phyloP scores from a whole-genome alignment of 2,113 vertebrate genomes.

The Illadopsis cleaveri region DNA sequence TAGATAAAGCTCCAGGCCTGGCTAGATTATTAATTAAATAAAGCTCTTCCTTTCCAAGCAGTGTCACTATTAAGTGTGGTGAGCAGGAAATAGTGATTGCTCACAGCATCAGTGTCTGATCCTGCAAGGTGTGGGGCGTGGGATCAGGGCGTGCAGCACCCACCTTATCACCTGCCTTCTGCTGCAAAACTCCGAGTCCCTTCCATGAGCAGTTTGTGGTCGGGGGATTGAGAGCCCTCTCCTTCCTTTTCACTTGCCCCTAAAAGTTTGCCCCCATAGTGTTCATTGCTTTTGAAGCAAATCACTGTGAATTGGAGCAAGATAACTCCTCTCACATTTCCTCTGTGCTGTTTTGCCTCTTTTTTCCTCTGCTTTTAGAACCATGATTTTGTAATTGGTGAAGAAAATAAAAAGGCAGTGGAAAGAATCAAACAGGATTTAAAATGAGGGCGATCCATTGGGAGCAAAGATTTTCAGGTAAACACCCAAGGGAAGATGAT shows the following conservation, averaged over 20 bases:
- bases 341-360: not conserved
- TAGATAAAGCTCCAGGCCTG: not conserved
- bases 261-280: not conserved
- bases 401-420: not conserved
- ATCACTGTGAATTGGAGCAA: not conserved
- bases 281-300: not conserved
- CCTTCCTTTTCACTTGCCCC: not conserved
- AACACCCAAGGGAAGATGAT: not conserved
- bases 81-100: not conserved
- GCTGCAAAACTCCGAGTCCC: not conserved
- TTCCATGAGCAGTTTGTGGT: not conserved
- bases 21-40: not conserved
- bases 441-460: not conserved
- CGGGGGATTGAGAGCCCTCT: not conserved
- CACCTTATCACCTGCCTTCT: not conserved
- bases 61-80: not conserved
- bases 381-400: accelerated
- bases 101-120: not conserved
- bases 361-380: not conserved
- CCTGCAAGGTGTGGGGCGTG: not conserved
- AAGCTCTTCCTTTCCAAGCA: not conserved
- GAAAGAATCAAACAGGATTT: not conserved
- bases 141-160: accelerated
- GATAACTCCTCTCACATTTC: not conserved
- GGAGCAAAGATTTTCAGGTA: not conserved